These are phyloP conservation scores for Acrocera orbiculus DNA, from an alignment of 2,888 invertebrate species.

Conservation along the genomic window DNA sequence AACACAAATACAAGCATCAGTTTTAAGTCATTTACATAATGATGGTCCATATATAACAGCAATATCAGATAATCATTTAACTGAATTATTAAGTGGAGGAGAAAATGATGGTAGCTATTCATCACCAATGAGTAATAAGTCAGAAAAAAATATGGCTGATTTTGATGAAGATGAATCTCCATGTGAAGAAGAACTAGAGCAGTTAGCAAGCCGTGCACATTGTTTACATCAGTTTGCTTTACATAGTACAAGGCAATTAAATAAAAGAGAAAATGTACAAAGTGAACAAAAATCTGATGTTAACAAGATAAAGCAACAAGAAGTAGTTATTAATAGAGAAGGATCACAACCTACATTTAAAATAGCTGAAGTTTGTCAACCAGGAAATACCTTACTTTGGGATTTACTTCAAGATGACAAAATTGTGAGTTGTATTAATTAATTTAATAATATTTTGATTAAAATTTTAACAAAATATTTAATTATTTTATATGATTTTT, in stretches of 20 bases:
- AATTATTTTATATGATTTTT: too few relatives aligned
- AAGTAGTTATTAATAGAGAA: slow-evolving; percentile 7
- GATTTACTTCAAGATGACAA: slow-evolving; percentile 82
- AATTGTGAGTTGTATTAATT: slow-evolving; percentile 51
- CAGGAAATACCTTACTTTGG: slow-evolving; percentile 86
- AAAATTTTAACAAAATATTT: too few relatives aligned
- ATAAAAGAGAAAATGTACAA: slow-evolving; percentile 6
- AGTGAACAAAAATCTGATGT: slow-evolving; percentile 1
- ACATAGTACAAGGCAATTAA: slow-evolving; percentile 7
- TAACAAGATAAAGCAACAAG: neutral
- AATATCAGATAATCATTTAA: slow-evolving; percentile 30
- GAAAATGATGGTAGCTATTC: slow-evolving; percentile 79
- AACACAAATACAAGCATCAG: slow-evolving; percentile 27
- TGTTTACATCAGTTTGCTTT: slow-evolving; percentile 19
- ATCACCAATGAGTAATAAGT: slow-evolving; percentile 82
- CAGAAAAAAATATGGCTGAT: slow-evolving; percentile 87
- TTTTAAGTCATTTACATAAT: slow-evolving; percentile 31
- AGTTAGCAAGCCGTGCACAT: slow-evolving; percentile 49
- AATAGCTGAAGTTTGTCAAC: slow-evolving; percentile 58
- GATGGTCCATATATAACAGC: slow-evolving; percentile 36
- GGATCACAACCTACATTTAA: slow-evolving; percentile 23
- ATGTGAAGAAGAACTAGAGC: slow-evolving; percentile 67
- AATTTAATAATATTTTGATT: neutral
- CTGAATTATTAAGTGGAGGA: slow-evolving; percentile 36
- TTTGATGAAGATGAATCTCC: slow-evolving; percentile 81